Conservation (phyloP, 2,797 vertebrate species). For the Schizopygopsis pylzovi region DNA sequence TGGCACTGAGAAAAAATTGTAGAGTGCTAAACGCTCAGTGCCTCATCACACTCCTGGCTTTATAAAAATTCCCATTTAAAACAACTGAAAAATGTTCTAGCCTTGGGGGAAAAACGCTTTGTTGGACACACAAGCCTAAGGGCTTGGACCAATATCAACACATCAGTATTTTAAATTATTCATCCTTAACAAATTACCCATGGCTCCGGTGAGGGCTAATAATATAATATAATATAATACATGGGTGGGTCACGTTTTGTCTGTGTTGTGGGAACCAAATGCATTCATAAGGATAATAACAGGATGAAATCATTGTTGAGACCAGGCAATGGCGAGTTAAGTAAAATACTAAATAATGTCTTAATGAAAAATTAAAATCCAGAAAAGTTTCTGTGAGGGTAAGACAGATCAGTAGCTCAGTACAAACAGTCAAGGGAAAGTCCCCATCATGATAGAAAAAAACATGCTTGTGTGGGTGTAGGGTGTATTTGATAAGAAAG, state of each 20-base stretch:
- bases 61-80: no score
- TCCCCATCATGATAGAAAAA: constrained; percentile 4
- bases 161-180: constrained; percentile 39
- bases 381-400: neutral
- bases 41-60: no score
- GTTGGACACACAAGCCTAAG: neutral
- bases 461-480: neutral
- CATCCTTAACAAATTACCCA: constrained; percentile 31
- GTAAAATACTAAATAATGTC: neutral
- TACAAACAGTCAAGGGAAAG: neutral
- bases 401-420: neutral
- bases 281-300: neutral
- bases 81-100: no score
- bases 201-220: neutral
- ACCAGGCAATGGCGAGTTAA: neutral
- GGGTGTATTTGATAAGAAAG: constrained; percentile 25
- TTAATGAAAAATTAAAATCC: neutral
- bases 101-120: no score
- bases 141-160: constrained; percentile 24
- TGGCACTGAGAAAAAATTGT: no score
- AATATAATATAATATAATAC: neutral
- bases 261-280: no score
- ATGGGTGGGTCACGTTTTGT: neutral
- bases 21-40: no score
- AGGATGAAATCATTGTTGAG: neutral